These are phyloP conservation scores for Amblyraja radiata DNA, from an alignment of 2,797 vertebrate genomes.

Conservation along the genomic window DNA sequence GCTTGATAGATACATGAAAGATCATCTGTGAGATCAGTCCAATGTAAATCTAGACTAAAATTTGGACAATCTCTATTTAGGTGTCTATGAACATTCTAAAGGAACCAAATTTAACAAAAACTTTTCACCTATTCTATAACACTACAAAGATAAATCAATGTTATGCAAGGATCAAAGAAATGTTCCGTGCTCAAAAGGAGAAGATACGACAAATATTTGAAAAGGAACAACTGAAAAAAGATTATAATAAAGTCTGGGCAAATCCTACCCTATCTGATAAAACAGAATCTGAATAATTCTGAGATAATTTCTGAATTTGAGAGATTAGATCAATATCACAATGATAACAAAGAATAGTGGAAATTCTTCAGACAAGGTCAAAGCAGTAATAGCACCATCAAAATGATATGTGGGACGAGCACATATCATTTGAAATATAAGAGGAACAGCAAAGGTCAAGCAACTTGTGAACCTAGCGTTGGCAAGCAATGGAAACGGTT, in stretches of 20 bases:
- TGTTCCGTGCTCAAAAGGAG: not conserved
- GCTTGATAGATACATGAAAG: too few species aligned
- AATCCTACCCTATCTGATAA: not conserved
- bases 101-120: not conserved
- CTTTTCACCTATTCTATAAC: not conserved
- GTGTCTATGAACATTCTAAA: not conserved
- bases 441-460: not conserved
- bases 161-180: not conserved
- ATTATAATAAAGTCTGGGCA: not conserved
- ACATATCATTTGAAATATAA: too few species aligned
- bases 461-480: not conserved
- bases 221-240: not conserved
- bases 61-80: not conserved
- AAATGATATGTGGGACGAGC: not conserved
- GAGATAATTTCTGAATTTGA: not conserved
- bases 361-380: not conserved
- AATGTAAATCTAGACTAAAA: not conserved
- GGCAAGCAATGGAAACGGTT: not conserved
- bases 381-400: not conserved
- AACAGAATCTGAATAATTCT: not conserved
- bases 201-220: not conserved
- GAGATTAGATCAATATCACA: not conserved
- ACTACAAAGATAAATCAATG: not conserved
- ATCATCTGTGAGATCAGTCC: not conserved
- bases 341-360: not conserved